Conservation (phyloP, 2,797 vertebrate genomes). For the Hemitrygon akajei region DNA sequence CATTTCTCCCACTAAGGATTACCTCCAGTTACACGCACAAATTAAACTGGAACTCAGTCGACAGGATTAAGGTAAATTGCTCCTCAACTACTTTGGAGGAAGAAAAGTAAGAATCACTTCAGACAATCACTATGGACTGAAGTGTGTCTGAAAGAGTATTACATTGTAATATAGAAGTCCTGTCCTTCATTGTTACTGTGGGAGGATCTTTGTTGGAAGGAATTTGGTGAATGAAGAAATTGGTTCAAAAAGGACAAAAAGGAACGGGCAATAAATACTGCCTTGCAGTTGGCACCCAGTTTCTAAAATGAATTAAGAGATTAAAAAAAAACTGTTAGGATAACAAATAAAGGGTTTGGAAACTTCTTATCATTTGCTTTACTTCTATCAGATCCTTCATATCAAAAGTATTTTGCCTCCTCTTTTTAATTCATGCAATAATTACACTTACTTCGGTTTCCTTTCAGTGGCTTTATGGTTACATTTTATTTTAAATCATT, state of each 20-base stretch:
- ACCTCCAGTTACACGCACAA: neutral
- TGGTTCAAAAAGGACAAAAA: no score
- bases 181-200: no score
- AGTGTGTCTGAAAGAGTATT: slow-evolving; percentile 41
- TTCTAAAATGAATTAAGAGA: no score
- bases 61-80: neutral
- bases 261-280: no score
- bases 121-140: neutral
- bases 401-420: neutral
- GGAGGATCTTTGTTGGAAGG: no score
- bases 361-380: neutral
- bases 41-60: neutral
- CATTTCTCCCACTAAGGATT: neutral
- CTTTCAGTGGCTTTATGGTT: neutral
- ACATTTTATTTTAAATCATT: neutral
- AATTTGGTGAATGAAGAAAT: no score
- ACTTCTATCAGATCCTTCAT: neutral
- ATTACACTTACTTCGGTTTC: neutral
- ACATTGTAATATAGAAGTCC: slow-evolving; percentile 48
- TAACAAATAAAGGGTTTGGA: neutral
- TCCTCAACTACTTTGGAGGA: neutral
- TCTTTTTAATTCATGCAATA: neutral
- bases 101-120: neutral
- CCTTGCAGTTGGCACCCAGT: no score
- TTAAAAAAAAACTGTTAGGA: neutral